These are phyloP conservation scores for Aphaenogaster floridana DNA, from an alignment of 1,140 invertebrate genomes.

Conservation along the genomic window DNA sequence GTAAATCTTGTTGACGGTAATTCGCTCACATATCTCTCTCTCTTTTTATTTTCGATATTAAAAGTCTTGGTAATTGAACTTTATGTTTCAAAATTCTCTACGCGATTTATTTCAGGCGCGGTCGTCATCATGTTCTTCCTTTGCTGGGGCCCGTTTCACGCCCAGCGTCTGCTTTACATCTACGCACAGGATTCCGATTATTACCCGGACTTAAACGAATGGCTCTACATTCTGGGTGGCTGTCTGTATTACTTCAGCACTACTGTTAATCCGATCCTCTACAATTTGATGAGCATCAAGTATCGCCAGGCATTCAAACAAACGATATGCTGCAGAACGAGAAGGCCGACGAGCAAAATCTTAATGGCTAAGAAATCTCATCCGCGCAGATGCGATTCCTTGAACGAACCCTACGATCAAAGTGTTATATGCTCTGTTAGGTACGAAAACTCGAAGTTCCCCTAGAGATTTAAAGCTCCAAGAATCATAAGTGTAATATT, in stretches of 20 bases:
- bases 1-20: not conserved
- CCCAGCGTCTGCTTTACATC: conserved; percentile 93
- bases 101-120: conserved; percentile 90
- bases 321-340: conserved; percentile 87
- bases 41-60: not conserved
- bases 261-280: conserved; percentile 96
- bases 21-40: not conserved
- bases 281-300: conserved; percentile 96
- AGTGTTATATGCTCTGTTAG: conserved; percentile 60
- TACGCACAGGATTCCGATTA: conserved; percentile 89
- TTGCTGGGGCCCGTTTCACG: conserved; percentile 99
- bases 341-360: not conserved
- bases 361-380: conserved; percentile 26
- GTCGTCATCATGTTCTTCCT: conserved; percentile 98
- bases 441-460: conserved; percentile 17
- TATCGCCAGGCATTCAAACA: conserved; percentile 94
- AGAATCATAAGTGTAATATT: not conserved
- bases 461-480: not conserved
- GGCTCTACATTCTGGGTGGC: conserved; percentile 93
- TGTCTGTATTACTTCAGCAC: conserved; percentile 95
- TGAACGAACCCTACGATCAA: not conserved
- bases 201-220: conserved; percentile 91
- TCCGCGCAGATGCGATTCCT: conserved; percentile 45
- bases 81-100: not conserved
- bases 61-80: not conserved